Base-by-base conservation (phyloP, 1,140 invertebrate genomes). In the Eueides isabella region DNA sequence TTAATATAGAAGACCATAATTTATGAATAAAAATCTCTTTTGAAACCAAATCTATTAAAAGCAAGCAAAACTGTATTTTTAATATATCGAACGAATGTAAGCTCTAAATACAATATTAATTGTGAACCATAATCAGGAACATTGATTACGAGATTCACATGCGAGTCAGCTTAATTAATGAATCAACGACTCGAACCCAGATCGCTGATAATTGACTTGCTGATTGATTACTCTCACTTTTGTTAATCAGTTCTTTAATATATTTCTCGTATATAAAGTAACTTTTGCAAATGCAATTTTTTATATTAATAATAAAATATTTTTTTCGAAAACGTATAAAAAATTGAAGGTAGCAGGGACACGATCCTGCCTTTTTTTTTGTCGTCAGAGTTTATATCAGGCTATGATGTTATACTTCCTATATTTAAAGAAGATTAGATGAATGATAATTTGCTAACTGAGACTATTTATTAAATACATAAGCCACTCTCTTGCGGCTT, bases 111-210 rank as follows among this genome's bases (percentile, higher is more conserved):
- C 48, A 55, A 55, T 55, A 55, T 23, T 26, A 55, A 55, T 55
- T 55, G 23, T 55, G 26, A 55, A 23, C 48, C 48, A 23, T 55
- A 55, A 55, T 55, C 48, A 55, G 48, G 23, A 55, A 26, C 68
- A 86, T 70, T 31, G 35, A 33, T 33, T 23, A 29, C 61, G 26
- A 11, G 72, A 29, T 67, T 67, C 23, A 61, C 71, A 62, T 38
- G 26, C 33, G 31, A 63, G 26, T 55, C 33, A 28, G 61, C 61
- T 70, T 70, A 62, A 70, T 70, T 70, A 61, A 35, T 62, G 61
- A 70, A 70, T 70, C 68, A 70, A 28, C 33, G 31, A 29, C 23
- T 41, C 68, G 68, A 41, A 70, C 29, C 23, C 28, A 61, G 67
- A 70, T 70, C 68, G 61, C 31, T 70, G 30, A 61, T 70, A 70